phyloP scores from a whole-genome alignment of 2,113 vertebrate genomes.

The Tetraodon nigroviridis region DNA sequence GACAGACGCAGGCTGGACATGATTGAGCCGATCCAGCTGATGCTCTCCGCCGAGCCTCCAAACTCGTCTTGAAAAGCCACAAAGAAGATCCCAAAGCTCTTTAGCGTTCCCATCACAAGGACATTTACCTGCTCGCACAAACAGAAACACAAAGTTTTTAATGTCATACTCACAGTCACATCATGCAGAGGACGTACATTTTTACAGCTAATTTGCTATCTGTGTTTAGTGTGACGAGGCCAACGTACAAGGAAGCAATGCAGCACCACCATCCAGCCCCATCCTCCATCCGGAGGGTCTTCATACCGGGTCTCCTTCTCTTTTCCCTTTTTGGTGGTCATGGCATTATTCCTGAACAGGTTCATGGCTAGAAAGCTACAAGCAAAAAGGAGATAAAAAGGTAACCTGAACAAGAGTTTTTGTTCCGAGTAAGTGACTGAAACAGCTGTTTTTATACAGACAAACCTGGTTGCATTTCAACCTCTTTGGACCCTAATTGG shows the following conservation, averaged over 20 bases:
- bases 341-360: constrained; percentile 56
- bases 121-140: constrained; percentile 81
- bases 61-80: constrained; percentile 90
- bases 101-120: constrained; percentile 84
- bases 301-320: constrained; percentile 52
- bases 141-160: background rate
- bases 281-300: constrained; percentile 75
- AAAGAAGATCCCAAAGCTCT: constrained; percentile 92
- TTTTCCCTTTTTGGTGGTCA: constrained; percentile 49
- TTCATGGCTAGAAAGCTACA: constrained; percentile 47
- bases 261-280: constrained; percentile 90
- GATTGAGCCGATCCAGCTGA: constrained; percentile 92
- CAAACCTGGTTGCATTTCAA: constrained; percentile 25
- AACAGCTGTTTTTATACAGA: constrained; percentile 3
- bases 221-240: background rate
- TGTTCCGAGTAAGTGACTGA: background rate
- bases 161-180: background rate
- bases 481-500: constrained; percentile 20
- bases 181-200: background rate
- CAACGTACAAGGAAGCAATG: constrained; percentile 89
- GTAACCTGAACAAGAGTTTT: background rate
- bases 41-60: constrained; percentile 81
- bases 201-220: background rate
- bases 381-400: too few relatives aligned
- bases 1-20: constrained; percentile 88